Base-by-base conservation (phyloP, 2,888 invertebrate genomes). In the Serrognathus titanus region DNA sequence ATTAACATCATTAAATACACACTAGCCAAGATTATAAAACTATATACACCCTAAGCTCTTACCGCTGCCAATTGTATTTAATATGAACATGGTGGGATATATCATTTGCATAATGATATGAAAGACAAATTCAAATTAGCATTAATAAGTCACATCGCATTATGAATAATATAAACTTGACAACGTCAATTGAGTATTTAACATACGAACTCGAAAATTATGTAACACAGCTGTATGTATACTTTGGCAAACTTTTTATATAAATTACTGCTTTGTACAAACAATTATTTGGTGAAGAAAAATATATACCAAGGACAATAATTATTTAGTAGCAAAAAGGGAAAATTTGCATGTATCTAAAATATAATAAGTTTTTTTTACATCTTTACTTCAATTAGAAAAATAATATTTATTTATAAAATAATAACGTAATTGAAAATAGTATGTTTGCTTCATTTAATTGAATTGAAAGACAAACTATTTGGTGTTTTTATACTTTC, bases 21-120 rank as follows among this genome's bases (percentile, higher is more conserved):
- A 58, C 60, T 64, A 62, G 51, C 61, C 59, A 64, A 62, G 61
- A 64, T 64, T 65, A 65, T 63, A 65, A 65, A 65, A 65, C 65
- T 65, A 65, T 65, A 64, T 63, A 63, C 63, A 60, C 59, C 58
- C 62, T 65, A 64, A 61, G 58, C 59, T 58, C 51, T 59, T 51
- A 55, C 57, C 61, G 60, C 55, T 64, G 61, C 57, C 59, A 62
- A 58, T 60, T 62, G 53, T 57, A 53, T 60, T 55, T 59, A 59
- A 57, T 59, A 57, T 37, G 35, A 47, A 48, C 47, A 37, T 39
- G 13, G 24, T 53, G 16, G 12, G 35, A 43, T 58, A 48, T 59
- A 31, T 31, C 31, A 51, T 24, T 54, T 55, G 45, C 62, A 56
- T 64, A 57, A 50, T 52, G 59, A 61, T 55, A 61, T 60, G 61